Evolutionary conservation across 2,888 invertebrate species (phyloP), one percentile per base, ranked within the genome.

Genomic region (Leucozona laternaria): DNA sequence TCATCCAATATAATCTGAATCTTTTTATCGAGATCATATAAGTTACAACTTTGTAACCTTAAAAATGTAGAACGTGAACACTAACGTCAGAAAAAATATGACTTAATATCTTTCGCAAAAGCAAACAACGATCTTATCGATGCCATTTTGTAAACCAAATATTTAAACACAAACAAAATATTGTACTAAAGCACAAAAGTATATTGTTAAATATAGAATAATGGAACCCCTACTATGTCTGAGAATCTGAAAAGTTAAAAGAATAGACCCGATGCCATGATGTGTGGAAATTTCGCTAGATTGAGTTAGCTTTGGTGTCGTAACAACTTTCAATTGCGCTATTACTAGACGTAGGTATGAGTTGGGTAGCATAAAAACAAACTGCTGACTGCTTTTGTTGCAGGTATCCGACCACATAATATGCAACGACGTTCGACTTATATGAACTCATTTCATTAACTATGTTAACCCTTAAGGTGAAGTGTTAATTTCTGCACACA

Each of bases 401-500:
- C n/a, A n/a, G n/a, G n/a, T n/a, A n/a, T n/a, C 31, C 31, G n/a
- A 31, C 17, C 20, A 37, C 50, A 68, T 45, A 45, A 64, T n/a
- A n/a, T 64, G 17, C 28, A 34, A 31, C 43, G 78, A 86, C 85
- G 78, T 25, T 31, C 6, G n/a, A n/a, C n/a, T n/a, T 81, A 10
- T 22, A 57, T 78, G 81, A 81, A 73, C 81, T 43, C 81, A 55
- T 78, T 86, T 70, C 34, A 78, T 81, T 86, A 73, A 86, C 15
- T 66, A 50, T 60, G 48, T 86, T 86, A 86, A 86, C 85, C 85
- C 81, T 78, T 53, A 68, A 77, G 81, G 73, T 73, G 72, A 73
- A 81, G 85, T 86, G 85, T 86, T 81, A 86, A 86, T 78, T 81
- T 86, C 81, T 86, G 85, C 85, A 86, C 73, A 78, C 70, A 78